These are phyloP conservation scores for Eupristina koningsbergeri DNA, from an alignment of 1,140 invertebrate species.

Conservation along the genomic window DNA sequence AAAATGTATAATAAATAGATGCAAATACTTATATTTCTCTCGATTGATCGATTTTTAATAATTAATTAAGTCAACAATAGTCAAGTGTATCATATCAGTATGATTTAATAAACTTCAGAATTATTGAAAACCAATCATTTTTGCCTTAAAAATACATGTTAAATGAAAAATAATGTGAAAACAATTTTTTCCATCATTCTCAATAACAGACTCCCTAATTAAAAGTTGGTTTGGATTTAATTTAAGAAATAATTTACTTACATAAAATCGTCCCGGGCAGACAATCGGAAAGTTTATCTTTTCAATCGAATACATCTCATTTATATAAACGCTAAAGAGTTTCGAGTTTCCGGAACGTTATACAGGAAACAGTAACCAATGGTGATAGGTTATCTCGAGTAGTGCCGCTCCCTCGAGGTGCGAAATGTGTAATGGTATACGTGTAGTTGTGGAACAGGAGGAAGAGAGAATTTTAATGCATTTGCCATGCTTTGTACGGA, in stretches of 20 bases:
- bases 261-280: not conserved
- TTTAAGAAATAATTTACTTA: not conserved
- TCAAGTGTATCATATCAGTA: too few species aligned
- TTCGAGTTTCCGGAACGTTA: not conserved
- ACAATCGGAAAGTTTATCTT: not conserved
- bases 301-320: not conserved
- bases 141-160: too few species aligned
- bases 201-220: too few species aligned
- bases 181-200: too few species aligned
- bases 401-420: not conserved
- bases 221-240: not conserved
- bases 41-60: too few species aligned
- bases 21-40: too few species aligned
- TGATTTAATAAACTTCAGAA: too few species aligned
- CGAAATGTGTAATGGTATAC: not conserved
- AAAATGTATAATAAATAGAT: too few species aligned
- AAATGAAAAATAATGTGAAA: too few species aligned
- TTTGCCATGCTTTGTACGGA: conserved; percentile 4
- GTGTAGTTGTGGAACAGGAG: not conserved
- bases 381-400: conserved; percentile 5
- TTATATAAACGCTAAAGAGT: not conserved
- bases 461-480: conserved; percentile 19
- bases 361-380: not conserved
- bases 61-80: too few species aligned
- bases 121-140: too few species aligned